Evolutionary conservation across 1,140 invertebrate species (phyloP).

Genomic region (Contarinia nasturtii): DNA sequence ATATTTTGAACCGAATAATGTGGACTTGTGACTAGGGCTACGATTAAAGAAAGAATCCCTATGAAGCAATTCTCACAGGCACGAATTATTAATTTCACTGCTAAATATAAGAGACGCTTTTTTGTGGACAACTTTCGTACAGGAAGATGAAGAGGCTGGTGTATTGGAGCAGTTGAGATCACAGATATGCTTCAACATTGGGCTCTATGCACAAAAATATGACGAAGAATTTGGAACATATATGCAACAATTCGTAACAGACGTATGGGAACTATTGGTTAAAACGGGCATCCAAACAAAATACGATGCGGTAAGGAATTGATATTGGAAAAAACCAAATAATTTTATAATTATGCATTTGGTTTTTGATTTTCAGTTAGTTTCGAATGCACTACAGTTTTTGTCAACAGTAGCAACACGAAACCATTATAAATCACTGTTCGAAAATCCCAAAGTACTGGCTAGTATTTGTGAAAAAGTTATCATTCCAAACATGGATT

Average conservation of each 20-base stretch:
- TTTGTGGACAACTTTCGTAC: slow-evolving; percentile 14
- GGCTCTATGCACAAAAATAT: slow-evolving; percentile 91
- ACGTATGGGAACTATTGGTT: slow-evolving; percentile 79
- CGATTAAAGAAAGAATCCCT: too few relatives aligned
- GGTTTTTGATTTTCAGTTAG: slow-evolving; percentile 41
- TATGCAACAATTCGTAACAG: slow-evolving; percentile 75
- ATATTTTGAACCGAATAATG: too few relatives aligned
- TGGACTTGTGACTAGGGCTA: too few relatives aligned
- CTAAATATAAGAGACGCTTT: too few relatives aligned
- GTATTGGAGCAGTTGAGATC: slow-evolving; percentile 80
- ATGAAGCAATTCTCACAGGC: too few relatives aligned
- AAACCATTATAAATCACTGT: slow-evolving; percentile 67
- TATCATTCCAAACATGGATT: slow-evolving; percentile 95
- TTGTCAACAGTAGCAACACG: slow-evolving; percentile 85
- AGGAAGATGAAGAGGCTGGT: slow-evolving; percentile 76
- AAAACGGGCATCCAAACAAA: slow-evolving; percentile 69
- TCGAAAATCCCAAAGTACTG: slow-evolving; percentile 71
- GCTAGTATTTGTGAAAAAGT: slow-evolving; percentile 93
- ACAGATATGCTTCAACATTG: slow-evolving; percentile 89
- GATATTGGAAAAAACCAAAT: neutral
- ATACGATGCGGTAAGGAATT: slow-evolving; percentile 76
- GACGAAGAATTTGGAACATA: slow-evolving; percentile 89
- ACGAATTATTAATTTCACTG: too few relatives aligned
- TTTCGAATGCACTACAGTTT: slow-evolving; percentile 91
- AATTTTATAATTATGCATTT: neutral